Percentiles rank a stretch among this genome's conserved stretches.
Evolutionary conservation across 2,888 invertebrate species (phyloP).

Genomic region (Malthinus flaveolus): DNA sequence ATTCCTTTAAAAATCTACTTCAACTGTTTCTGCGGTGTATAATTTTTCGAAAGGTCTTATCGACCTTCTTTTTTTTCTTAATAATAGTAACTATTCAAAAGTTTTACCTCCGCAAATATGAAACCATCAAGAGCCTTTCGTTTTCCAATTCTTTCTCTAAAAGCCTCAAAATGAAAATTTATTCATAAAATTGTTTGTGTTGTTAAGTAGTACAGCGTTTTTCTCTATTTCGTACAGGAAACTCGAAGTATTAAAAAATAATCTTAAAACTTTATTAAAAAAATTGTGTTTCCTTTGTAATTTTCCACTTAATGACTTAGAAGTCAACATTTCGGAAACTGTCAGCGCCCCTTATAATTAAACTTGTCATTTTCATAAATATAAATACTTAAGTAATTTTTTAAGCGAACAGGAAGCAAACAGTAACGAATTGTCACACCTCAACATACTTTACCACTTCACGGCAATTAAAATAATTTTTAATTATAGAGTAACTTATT

Average conservation of each 20-base stretch:
- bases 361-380: slow-evolving; percentile 14
- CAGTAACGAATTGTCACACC: slow-evolving; percentile 1
- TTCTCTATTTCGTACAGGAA: neutral
- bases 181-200: too few relatives aligned
- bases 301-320: slow-evolving; percentile 28
- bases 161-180: too few relatives aligned
- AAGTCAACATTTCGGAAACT: slow-evolving; percentile 46
- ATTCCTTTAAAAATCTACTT: too few relatives aligned
- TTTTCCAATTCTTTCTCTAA: too few relatives aligned
- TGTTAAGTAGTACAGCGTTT: neutral
- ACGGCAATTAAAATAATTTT: too few relatives aligned
- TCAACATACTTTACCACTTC: neutral
- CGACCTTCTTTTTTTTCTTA: too few relatives aligned
- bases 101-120: too few relatives aligned
- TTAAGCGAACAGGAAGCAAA: slow-evolving; percentile 1
- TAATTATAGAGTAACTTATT: too few relatives aligned
- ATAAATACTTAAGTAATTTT: slow-evolving; percentile 11
- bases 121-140: too few relatives aligned
- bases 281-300: slow-evolving; percentile 3
- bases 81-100: too few relatives aligned
- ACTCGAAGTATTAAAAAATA: neutral
- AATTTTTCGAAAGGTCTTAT: too few relatives aligned
- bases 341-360: slow-evolving; percentile 38
- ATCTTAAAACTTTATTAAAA: neutral
- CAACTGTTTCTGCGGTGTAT: too few relatives aligned